Evolutionary conservation across 2,888 invertebrate species (phyloP), one percentile per base, ranked within the genome.

Genomic region (Frankliniella fusca): DNA sequence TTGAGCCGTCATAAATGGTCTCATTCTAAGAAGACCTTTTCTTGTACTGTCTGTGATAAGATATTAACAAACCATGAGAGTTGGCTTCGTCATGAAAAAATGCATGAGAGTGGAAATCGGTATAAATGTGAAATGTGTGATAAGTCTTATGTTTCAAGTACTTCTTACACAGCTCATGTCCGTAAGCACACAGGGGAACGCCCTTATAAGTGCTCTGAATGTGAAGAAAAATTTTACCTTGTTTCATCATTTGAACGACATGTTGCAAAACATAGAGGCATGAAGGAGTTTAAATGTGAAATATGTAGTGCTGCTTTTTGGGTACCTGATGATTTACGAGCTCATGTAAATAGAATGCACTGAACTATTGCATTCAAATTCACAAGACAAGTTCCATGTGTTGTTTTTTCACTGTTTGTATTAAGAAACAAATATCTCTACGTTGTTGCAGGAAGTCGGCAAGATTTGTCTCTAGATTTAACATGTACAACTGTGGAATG

Each of bases 81-180:
- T 70, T 23, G 23, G 23, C 70, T n/a, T 20, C 70, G 70, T 20
- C 70, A 70, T 70, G 70, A 70, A 70, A 70, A n/a, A 23, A 70
- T 70, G 70, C 70, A 70, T 70, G 8, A 70, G 11, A 70, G 9
- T n/a, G 70, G 70, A 23, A 70, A 70, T 23, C 70, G 70, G n/a
- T 70, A 70, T 23, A 20, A 70, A 10, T 70, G 70, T 70, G 23
- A 70, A n/a, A n/a, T 70, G 70, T 70, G 70, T 70, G 70, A 70
- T 7, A 70, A 70, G 23, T 70, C 70, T 3, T 70, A 70, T 70
- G 70, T 70, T 8, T 70, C 70, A 11, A 70, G 70, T 23, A 70
- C 70, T 0, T 70, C 70, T 70, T 23, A 70, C 3, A 23, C 70
- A 23, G 70, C 70, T n/a, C 70, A 70, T 10, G 10, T 70, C 23